A percentile compares a stretch with the other conserved stretches of the same genome.
phyloP scores from a whole-genome alignment of 1,140 invertebrate species.

The Drosophila kikkawai region DNA sequence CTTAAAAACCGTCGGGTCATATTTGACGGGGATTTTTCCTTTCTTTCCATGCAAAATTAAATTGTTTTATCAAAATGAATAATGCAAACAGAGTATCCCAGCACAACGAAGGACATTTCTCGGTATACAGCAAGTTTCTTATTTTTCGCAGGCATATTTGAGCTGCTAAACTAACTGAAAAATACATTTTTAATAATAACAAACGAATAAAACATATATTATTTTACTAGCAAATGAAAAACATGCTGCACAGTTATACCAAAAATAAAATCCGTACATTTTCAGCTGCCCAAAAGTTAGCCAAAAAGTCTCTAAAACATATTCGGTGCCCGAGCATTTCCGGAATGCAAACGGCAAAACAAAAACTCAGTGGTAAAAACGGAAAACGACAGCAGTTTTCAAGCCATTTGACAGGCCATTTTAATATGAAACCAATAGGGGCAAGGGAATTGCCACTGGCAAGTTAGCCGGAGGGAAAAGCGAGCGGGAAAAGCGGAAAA shows the following conservation, averaged over 20 bases:
- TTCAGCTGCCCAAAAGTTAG: slow-evolving; percentile 22
- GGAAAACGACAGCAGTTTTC: slow-evolving; percentile 70
- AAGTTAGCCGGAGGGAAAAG: slow-evolving; percentile 7
- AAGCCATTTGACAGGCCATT: slow-evolving; percentile 79
- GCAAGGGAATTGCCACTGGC: slow-evolving; percentile 2
- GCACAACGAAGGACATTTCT: neutral
- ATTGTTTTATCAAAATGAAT: slow-evolving; percentile 11
- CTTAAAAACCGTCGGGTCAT: slow-evolving; percentile 1
- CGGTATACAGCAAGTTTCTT: neutral
- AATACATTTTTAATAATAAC: neutral
- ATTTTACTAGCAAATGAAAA: neutral
- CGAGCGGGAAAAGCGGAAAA: slow-evolving; percentile 9
- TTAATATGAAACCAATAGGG: slow-evolving; percentile 71
- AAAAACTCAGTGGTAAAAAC: slow-evolving; percentile 45
- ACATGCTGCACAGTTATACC: neutral
- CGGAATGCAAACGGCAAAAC: slow-evolving; percentile 37
- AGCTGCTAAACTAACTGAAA: neutral
- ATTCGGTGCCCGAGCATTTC: slow-evolving; percentile 21
- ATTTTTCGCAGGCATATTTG: neutral
- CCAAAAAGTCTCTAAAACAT: slow-evolving; percentile 2
- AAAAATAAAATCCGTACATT: slow-evolving; percentile 10
- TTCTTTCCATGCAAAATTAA: slow-evolving; percentile 15
- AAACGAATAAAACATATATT: neutral
- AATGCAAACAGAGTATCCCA: neutral
- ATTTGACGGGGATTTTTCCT: neutral